Conservation (phyloP, 1,140 invertebrate species). For the Drosophila bifasciata region DNA sequence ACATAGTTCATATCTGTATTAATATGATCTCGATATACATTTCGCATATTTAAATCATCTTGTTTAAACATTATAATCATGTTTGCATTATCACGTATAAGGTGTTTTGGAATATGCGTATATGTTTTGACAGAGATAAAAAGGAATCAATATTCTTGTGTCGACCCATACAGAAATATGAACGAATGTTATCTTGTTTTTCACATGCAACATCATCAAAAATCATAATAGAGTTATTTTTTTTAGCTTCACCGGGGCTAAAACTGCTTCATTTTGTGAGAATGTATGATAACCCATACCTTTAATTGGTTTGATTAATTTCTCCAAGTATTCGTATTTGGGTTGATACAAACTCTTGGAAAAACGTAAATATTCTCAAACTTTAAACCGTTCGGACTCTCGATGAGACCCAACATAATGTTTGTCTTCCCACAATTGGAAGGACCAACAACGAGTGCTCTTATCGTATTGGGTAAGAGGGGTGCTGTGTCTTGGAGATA, state of each 20-base stretch:
- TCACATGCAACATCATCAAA: conserved; percentile 6
- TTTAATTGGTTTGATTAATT: conserved; percentile 1
- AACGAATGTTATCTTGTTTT: background rate
- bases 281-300: conserved; percentile 3
- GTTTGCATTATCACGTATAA: conserved; percentile 80
- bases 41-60: conserved; percentile 81
- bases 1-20: conserved; percentile 5
- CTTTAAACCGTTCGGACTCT: conserved; percentile 11
- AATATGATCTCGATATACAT: conserved; percentile 80
- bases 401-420: background rate
- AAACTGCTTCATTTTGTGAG: conserved; percentile 4
- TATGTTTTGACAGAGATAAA: background rate
- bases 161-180: background rate
- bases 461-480: too few relatives aligned
- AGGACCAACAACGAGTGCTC: background rate
- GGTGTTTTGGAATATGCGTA: conserved; percentile 65
- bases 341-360: conserved; percentile 5
- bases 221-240: conserved; percentile 10
- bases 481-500: too few relatives aligned
- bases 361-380: conserved; percentile 17
- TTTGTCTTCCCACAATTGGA: conserved; percentile 13
- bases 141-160: conserved; percentile 2
- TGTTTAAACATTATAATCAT: conserved; percentile 83
- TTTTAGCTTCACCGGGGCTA: background rate
- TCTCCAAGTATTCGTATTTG: conserved; percentile 14